Evolutionary conservation across 2,888 invertebrate genomes (phyloP).

Genomic region (Nephrocerus scutellatus): DNA sequence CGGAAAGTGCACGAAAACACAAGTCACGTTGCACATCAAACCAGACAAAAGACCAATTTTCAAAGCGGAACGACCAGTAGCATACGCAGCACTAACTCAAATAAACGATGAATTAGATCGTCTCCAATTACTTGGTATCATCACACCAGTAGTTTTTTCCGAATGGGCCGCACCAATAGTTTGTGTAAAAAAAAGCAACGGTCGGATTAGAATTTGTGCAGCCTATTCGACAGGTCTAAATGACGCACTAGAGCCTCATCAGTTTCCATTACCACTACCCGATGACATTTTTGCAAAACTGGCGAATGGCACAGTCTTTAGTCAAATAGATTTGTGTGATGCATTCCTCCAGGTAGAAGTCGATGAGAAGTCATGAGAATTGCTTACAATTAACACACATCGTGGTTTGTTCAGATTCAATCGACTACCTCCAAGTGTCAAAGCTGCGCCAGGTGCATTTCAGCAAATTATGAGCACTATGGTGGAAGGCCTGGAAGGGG

Average conservation of each 20-base stretch:
- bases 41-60: slow-evolving; percentile 15
- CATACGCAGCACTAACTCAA: slow-evolving; percentile 16
- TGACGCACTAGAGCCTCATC: slow-evolving; percentile 20
- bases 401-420: slow-evolving; percentile 20
- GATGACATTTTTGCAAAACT: slow-evolving; percentile 21
- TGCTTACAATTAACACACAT: slow-evolving; percentile 20
- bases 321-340: slow-evolving; percentile 20
- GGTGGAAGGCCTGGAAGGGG: slow-evolving; percentile 14
- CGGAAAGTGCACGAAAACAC: slow-evolving; percentile 20
- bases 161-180: slow-evolving; percentile 24
- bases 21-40: no score
- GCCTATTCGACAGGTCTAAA: slow-evolving; percentile 25
- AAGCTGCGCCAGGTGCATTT: slow-evolving; percentile 20
- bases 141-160: slow-evolving; percentile 20
- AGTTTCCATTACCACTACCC: slow-evolving; percentile 21
- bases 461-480: slow-evolving; percentile 19
- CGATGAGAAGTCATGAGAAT: slow-evolving; percentile 19
- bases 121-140: slow-evolving; percentile 16
- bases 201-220: slow-evolving; percentile 21
- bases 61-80: slow-evolving; percentile 19
- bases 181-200: slow-evolving; percentile 18
- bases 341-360: slow-evolving; percentile 24
- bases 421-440: slow-evolving; percentile 17
- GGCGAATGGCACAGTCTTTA: slow-evolving; percentile 13
- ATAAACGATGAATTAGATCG: slow-evolving; percentile 16